Evolutionary conservation across 2,113 vertebrate genomes (phyloP).

Genomic region (Puntigrus tetrazona): DNA sequence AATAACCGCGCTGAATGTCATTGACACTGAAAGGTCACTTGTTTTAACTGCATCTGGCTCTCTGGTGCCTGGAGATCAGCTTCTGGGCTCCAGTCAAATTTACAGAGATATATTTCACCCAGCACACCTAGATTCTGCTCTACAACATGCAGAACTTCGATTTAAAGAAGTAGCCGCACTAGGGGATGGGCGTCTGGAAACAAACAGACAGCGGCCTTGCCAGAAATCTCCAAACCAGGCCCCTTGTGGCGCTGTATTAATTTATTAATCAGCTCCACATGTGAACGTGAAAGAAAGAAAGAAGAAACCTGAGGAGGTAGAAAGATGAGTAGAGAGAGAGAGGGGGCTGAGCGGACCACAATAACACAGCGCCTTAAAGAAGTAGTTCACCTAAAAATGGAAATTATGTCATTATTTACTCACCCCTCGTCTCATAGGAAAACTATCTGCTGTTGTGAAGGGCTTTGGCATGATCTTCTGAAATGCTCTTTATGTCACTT

Average conservation of each 20-base stretch:
- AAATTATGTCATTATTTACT: neutral
- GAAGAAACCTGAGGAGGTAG: constrained; percentile 13
- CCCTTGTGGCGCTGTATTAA: constrained; percentile 63
- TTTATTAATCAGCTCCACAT: constrained; percentile 62
- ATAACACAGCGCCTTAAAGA: neutral
- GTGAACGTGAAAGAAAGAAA: constrained; percentile 43
- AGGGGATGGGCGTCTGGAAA: constrained; percentile 53
- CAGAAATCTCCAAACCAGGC: constrained; percentile 49
- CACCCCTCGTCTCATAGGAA: neutral
- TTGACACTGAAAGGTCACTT: constrained; percentile 7
- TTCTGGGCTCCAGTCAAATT: constrained; percentile 5
- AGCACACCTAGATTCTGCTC: constrained; percentile 49
- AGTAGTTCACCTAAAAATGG: neutral
- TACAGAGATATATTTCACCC: constrained; percentile 1
- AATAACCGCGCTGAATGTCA: constrained; percentile 12
- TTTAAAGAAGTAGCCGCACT: constrained; percentile 38
- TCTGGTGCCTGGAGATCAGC: neutral
- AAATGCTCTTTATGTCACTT: neutral
- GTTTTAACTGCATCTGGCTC: neutral
- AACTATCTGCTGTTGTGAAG: neutral
- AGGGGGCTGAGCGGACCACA: constrained; percentile 68
- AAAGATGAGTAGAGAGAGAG: constrained; percentile 39
- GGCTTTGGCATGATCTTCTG: neutral
- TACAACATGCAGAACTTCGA: constrained; percentile 38
- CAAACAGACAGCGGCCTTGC: constrained; percentile 42